Evolutionary conservation across 2,113 vertebrate genomes (phyloP), one percentile per base, ranked within the genome.

Genomic region (Morone chrysops): DNA sequence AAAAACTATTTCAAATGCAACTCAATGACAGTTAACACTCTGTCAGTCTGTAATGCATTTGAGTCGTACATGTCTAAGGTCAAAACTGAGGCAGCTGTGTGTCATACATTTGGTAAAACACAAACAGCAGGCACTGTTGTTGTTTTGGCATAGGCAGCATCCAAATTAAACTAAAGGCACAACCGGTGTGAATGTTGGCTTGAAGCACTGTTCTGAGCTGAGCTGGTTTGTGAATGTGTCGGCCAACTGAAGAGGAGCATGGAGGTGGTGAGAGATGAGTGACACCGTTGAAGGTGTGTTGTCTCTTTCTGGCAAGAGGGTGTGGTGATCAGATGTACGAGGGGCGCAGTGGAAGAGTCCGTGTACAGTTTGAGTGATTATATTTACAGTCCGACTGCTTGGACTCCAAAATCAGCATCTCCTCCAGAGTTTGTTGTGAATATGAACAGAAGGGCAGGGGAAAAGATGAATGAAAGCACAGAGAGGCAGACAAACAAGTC

Each of bases 111-210:
- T 45, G 20, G 22, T 6, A 63, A 43, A 76, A 80, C 6, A 57
- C 53, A 54, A 60, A 69, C 22, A 80, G 70, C 41, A 89, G 69
- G 57, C 40, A 69, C 67, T 69, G 31, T 53, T 75, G 47, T 54
- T 38, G 73, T 51, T 68, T 75, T 11, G 38, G 17, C 3, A 10
- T 36, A 13, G 13, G 60, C 73, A 59, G 56, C 54, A 61, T 81
- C 60, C 4, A 40, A 63, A 79, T 51, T 36, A 31, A 62, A 65
- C 8, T 50, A 7, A 79, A 83, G 90, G 78, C 82, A 81, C 77
- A 50, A 12, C 50, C 68, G 82, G 75, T 63, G 17, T 20, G 18
- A 63, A 57, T 20, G 59, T 53, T 66, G 70, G 77, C 82, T 54
- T 22, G 40, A 69, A 71, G 60, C 56, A 14, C 60, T 2, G 69